These are phyloP conservation scores for Rhorus exstirpatorius DNA, from an alignment of 2,888 invertebrate genomes.

Conservation along the genomic window DNA sequence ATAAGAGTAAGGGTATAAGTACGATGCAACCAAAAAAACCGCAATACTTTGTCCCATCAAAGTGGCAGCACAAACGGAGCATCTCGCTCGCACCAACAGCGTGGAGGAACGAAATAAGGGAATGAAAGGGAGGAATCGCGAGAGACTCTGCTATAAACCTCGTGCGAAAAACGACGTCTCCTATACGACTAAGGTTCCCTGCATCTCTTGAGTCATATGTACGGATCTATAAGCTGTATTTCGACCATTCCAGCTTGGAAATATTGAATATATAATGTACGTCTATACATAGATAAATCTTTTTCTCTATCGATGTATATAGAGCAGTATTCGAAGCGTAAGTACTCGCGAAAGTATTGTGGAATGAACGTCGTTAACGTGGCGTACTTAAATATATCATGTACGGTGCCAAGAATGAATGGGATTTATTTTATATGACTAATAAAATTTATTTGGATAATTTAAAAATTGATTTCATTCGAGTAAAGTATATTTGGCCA, in stretches of 20 bases:
- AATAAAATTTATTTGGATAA: no score
- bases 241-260: constrained; percentile 7
- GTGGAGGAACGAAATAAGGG: constrained; percentile 38
- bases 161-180: constrained; percentile 43
- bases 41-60: constrained; percentile 38
- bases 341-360: not conserved
- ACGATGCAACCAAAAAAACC: constrained; percentile 47
- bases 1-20: not conserved
- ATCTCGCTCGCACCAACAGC: constrained; percentile 38
- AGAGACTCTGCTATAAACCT: constrained; percentile 33
- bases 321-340: not conserved
- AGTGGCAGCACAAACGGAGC: constrained; percentile 15
- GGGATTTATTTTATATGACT: no score
- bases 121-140: constrained; percentile 32
- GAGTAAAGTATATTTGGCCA: no score
- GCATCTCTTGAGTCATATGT: constrained; percentile 39
- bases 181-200: constrained; percentile 6
- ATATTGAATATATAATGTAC: not conserved
- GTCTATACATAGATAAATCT: not conserved
- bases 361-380: not conserved
- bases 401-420: no score
- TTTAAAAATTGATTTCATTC: no score
- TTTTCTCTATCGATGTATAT: not conserved
- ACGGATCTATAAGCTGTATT: constrained; percentile 3
- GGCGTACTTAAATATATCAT: no score